These are phyloP conservation scores for Diorhabda elongata DNA, from an alignment of 1,140 invertebrate species.

Conservation along the genomic window DNA sequence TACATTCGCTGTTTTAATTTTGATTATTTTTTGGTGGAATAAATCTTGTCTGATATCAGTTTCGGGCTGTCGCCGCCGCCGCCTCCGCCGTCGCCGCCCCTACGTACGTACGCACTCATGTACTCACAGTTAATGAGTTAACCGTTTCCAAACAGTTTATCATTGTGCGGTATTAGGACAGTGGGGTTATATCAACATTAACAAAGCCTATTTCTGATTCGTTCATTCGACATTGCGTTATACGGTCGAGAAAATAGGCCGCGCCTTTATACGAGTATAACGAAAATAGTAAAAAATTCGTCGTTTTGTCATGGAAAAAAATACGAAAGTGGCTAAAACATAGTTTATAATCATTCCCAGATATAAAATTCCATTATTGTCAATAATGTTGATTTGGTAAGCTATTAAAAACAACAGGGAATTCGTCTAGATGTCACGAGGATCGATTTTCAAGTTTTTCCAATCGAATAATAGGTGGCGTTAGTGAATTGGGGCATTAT, in stretches of 20 bases:
- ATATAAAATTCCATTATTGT: background rate
- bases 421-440: too few species aligned
- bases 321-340: background rate
- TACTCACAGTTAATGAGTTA: slow-evolving; percentile 38
- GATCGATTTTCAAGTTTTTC: too few species aligned
- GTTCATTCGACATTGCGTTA: background rate
- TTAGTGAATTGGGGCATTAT: too few species aligned
- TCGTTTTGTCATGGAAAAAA: background rate
- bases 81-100: background rate
- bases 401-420: too few species aligned
- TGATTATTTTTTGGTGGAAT: slow-evolving; percentile 5
- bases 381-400: background rate
- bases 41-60: slow-evolving; percentile 11
- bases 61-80: slow-evolving; percentile 4
- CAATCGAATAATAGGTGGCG: too few species aligned
- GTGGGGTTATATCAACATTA: slow-evolving; percentile 40
- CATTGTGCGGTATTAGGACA: slow-evolving; percentile 37
- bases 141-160: slow-evolving; percentile 41
- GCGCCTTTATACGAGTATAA: too few species aligned
- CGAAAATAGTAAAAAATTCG: background rate
- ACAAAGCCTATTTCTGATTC: slow-evolving; percentile 28
- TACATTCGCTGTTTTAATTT: too few species aligned
- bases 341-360: background rate
- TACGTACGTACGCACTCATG: slow-evolving; percentile 31
- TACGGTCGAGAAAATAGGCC: background rate